Evolutionary conservation across 2,797 vertebrate species (phyloP), one percentile per base, ranked within the genome.

Genomic region (Sebastes taczanowskii): DNA sequence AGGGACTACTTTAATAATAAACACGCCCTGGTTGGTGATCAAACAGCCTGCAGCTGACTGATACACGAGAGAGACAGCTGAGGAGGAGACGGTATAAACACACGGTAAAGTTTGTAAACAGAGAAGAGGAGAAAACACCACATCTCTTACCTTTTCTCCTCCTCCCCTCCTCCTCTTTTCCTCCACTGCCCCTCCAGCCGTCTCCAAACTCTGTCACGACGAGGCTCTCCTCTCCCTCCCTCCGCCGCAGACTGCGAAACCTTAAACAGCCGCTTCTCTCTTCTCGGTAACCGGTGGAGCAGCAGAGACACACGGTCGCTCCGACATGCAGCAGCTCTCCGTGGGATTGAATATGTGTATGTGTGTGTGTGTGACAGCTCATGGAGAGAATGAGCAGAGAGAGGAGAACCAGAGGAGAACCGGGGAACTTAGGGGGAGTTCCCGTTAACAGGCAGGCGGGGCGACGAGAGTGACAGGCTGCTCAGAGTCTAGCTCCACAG

Each of bases 381-480:
- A 62, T 49, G 81, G 89, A 89, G 91, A 89, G 91, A 95, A 84
- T 92, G 89, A 92, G 91, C 89, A 79, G 70, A 63, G 86, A 84
- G 35, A 38, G 35, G 35, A 38, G 35, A 38, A 38, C 35, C 35
- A 42, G 85, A 82, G 88, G 88, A 92, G 88, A 82, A 89, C 82
- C 86, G 85, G 88, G 91, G 84, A 90, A 93, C 74, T 91, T 88
- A 86, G 93, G 92, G 91, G 93, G 93, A 94, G 94, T 94, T 94
- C 86, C 92, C 92, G 82, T 87, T 61, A 78, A 53, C 77, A 78
- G 80, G 76, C 76, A 75, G 84, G 80, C 62, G 86, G 92, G 93
- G 88, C 23, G 42, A 32, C 34, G 0, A 70, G 89, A 91, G 68
- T 86, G 92, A 90, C 91, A 83, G 75, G 55, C 80, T 22, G 81